Base-by-base conservation (phyloP, 1,140 invertebrate species). In the Asbolus verrucosus region DNA sequence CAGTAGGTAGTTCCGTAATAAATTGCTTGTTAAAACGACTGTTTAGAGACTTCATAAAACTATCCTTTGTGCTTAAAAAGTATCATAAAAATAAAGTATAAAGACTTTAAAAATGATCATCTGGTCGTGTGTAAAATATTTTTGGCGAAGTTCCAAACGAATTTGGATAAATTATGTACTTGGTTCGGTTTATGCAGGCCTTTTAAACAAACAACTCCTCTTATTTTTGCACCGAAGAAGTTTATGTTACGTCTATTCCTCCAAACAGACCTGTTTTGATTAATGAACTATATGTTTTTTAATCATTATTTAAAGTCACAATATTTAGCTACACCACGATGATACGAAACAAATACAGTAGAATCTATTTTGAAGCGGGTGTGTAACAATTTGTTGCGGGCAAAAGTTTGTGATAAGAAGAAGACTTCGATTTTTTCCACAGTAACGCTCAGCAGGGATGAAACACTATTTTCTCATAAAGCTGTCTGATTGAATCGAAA, bases 31-130 rank as follows among this genome's bases (percentile, higher is more conserved):
- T n/a, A n/a, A n/a, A n/a, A n/a, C n/a, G n/a, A n/a, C n/a, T n/a
- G n/a, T n/a, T n/a, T n/a, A n/a, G n/a, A 46, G 41, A 16, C 41
- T 14, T 46, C 16, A 46, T 46, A 46, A 46, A 46, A 46, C 16
- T 46, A 46, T 18, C 16, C 18, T 46, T 19, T n/a, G 41, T 46
- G 41, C 19, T 46, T 18, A 4, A 13, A 54, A 54, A 54, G 19
- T 21, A 46, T 46, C 41, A 24, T 54, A 54, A 54, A 54, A 54
- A 46, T 27, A 4, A n/a, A 36, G 4, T 36, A n/a, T 36, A 36
- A 36, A n/a, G 33, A n/a, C 2, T 36, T 36, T n/a, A 54, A 54
- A 54, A 18, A 54, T 54, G 19, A 54, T 27, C 19, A 21, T 27
- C 15, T 16, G 41, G 24, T 27, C 8, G 8, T 27, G 24, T 27